A percentile compares a stretch with the other conserved stretches of the same genome.
Conservation (phyloP, 2,888 invertebrate genomes). For the Cataglyphis livida region DNA sequence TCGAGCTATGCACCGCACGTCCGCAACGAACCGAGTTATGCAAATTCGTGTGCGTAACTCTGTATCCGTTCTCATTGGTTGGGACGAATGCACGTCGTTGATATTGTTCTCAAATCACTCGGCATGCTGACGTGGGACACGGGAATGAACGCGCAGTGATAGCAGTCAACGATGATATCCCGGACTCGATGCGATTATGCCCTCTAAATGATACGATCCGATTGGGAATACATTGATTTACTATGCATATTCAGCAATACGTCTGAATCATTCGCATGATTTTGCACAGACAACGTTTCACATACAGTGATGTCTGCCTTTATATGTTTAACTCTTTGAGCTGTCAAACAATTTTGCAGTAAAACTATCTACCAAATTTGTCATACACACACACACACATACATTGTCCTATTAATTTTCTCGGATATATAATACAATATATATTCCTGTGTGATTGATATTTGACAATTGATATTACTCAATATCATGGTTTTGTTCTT, state of each 20-base stretch:
- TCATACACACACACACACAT: too few species aligned
- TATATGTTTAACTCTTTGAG: neutral
- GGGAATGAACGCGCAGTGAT: slow-evolving; percentile 26
- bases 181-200: slow-evolving; percentile 32
- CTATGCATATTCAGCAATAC: slow-evolving; percentile 33
- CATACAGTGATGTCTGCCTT: neutral
- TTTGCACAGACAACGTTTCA: slow-evolving; percentile 21
- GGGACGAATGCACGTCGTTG: slow-evolving; percentile 45
- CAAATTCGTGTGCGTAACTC: slow-evolving; percentile 70
- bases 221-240: slow-evolving; percentile 52
- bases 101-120: slow-evolving; percentile 69
- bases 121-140: slow-evolving; percentile 38
- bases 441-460: neutral
- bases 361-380: neutral
- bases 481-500: neutral
- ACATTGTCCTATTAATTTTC: neutral
- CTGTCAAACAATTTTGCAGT: neutral
- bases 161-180: slow-evolving; percentile 45
- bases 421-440: neutral
- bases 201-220: slow-evolving; percentile 38
- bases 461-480: slow-evolving; percentile 1
- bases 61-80: slow-evolving; percentile 65
- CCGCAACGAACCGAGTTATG: slow-evolving; percentile 75
- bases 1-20: slow-evolving; percentile 66
- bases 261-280: slow-evolving; percentile 40